A percentile compares a stretch with the other conserved stretches of the same genome.
Evolutionary conservation across 2,797 vertebrate species (phyloP).

Genomic region (Platyrinchus mystaceus): DNA sequence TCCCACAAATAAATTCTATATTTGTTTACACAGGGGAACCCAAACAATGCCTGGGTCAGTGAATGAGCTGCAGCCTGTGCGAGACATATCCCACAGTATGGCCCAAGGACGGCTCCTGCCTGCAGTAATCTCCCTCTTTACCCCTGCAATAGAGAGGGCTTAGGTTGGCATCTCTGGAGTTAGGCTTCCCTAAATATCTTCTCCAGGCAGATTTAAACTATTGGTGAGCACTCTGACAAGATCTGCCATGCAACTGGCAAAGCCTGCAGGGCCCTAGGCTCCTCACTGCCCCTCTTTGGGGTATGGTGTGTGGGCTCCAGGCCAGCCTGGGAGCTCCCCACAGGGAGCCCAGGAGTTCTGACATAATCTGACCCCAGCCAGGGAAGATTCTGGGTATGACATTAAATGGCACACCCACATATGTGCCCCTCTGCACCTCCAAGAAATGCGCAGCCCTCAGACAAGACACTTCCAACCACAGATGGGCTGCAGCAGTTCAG

Average conservation of each 20-base stretch:
- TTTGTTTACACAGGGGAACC: background rate
- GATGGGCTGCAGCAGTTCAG: fast-evolving
- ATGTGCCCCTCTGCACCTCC: background rate
- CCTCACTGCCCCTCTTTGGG: background rate
- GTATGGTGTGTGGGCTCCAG: fast-evolving
- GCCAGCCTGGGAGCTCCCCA: background rate
- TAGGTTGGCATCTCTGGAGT: fast-evolving
- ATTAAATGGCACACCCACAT: background rate
- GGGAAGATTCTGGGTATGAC: background rate
- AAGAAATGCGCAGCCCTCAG: background rate
- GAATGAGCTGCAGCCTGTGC: background rate
- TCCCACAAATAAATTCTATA: background rate
- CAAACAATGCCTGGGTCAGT: background rate
- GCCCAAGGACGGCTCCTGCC: background rate
- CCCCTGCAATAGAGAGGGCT: fast-evolving
- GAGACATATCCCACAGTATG: background rate
- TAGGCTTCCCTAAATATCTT: background rate
- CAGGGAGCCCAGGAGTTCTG: background rate
- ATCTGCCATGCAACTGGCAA: background rate
- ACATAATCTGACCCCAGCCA: background rate
- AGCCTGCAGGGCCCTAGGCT: background rate
- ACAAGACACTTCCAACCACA: background rate
- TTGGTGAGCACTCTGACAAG: background rate
- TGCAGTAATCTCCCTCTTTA: background rate
- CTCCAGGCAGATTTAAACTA: background rate